Conservation (phyloP, 2,113 vertebrate genomes). For the Thinocorus orbignyianus region DNA sequence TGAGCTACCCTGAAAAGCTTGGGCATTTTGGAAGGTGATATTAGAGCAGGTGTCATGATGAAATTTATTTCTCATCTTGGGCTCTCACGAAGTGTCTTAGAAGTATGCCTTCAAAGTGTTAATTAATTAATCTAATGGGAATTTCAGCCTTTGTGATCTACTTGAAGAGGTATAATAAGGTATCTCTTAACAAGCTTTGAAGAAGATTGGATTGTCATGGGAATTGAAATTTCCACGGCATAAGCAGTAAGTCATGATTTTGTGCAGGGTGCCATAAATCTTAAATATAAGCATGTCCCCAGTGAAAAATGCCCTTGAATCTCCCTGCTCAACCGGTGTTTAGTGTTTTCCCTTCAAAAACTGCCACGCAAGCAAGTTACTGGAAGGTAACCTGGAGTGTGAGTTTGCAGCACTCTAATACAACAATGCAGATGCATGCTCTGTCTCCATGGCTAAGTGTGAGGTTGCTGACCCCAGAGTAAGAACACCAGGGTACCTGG, state of each 20-base stretch:
- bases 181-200: slow-evolving; percentile 10
- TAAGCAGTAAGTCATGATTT: not conserved
- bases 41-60: not conserved
- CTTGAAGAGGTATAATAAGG: not conserved
- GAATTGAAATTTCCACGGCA: slow-evolving; percentile 20
- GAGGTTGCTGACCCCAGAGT: not conserved
- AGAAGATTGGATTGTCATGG: not conserved
- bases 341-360: not conserved
- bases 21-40: not conserved
- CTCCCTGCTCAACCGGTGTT: not conserved
- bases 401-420: not conserved
- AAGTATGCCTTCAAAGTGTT: not conserved
- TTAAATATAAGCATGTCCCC: not conserved
- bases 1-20: not conserved
- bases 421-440: not conserved
- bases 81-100: not conserved
- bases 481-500: not conserved
- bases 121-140: slow-evolving; percentile 41
- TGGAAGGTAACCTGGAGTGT: not conserved
- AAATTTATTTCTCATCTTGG: slow-evolving; percentile 19
- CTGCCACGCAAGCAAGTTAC: not conserved
- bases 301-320: slow-evolving; percentile 12
- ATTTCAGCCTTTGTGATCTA: not conserved
- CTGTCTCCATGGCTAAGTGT: not conserved
- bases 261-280: not conserved